phyloP scores from a whole-genome alignment of 2,113 vertebrate species.

The Anhinga rufa region DNA sequence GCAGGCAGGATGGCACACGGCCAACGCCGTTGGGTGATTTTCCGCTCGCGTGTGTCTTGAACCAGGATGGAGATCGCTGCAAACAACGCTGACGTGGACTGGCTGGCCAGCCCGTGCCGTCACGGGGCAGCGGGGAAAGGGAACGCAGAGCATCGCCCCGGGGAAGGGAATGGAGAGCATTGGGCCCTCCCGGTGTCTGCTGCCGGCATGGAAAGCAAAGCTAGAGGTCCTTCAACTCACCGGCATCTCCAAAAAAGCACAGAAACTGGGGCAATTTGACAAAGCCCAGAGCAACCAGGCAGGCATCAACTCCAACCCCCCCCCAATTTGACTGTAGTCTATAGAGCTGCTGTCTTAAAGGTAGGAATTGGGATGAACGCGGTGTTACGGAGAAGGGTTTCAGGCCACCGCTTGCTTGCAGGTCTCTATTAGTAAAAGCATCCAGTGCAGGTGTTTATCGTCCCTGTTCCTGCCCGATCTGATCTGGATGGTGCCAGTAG shows the following conservation, averaged over 20 bases:
- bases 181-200: rapidly evolving
- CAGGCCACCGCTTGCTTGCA: background rate
- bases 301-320: background rate
- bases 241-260: background rate
- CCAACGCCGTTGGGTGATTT: background rate
- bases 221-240: background rate
- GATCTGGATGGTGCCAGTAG: background rate
- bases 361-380: background rate
- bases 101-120: rapidly evolving
- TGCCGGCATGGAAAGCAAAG: background rate
- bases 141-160: background rate
- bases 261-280: background rate
- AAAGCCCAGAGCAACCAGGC: background rate
- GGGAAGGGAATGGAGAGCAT: background rate
- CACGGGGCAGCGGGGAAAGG: background rate
- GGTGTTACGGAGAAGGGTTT: background rate
- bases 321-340: background rate
- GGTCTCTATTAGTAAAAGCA: background rate
- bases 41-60: background rate
- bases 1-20: background rate
- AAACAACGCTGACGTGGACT: background rate
- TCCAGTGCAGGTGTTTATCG: background rate
- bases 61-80: background rate
- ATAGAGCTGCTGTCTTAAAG: background rate
- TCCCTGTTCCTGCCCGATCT: background rate